Evolutionary conservation across 2,888 invertebrate species (phyloP), one percentile per base, ranked within the genome.

Genomic region (Willowsia nigromaculata): DNA sequence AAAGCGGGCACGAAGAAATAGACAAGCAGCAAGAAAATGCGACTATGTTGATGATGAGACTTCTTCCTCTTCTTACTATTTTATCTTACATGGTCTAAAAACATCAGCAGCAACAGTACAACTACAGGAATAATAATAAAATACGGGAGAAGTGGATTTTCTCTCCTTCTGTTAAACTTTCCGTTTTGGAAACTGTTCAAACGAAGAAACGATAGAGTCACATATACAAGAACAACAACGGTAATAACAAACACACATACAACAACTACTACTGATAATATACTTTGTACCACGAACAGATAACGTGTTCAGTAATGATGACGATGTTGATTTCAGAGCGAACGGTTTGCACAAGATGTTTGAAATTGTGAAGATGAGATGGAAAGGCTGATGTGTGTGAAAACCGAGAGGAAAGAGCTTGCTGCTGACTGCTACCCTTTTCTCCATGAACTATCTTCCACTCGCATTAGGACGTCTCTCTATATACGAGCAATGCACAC

Each of bases 381-480:
- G 25, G 68, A 40, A 22, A 40, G 9, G 40, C 37, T 40, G n/a
- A n/a, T n/a, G n/a, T n/a, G 22, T 22, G 68, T 37, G 37, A 40
- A 68, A 40, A 68, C 68, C 50, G 62, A 85, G 89, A 78, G 80
- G 56, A 65, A 80, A 81, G 74, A 89, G 85, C 59, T 74, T 85
- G 89, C 81, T 89, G 85, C 85, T 89, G 80, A 85, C 89, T 81
- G 89, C 85, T 89, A 85, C 89, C 89, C 89, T 85, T 85, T 89
- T 89, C 89, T 65, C 89, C 89, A 81, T 81, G 81, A 84, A 89
- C 89, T 89, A 89, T 89, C 71, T 84, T 89, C 85, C 50, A 27
- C 22, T 56, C 30, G 56, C 81, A 71, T 81, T 50, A 59, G 33
- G 18, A 22, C 37, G n/a, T 56, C 76, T 47, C 43, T 47, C 88